These are phyloP conservation scores for Acheta domesticus DNA, from an alignment of 2,888 invertebrate species.

Conservation along the genomic window DNA sequence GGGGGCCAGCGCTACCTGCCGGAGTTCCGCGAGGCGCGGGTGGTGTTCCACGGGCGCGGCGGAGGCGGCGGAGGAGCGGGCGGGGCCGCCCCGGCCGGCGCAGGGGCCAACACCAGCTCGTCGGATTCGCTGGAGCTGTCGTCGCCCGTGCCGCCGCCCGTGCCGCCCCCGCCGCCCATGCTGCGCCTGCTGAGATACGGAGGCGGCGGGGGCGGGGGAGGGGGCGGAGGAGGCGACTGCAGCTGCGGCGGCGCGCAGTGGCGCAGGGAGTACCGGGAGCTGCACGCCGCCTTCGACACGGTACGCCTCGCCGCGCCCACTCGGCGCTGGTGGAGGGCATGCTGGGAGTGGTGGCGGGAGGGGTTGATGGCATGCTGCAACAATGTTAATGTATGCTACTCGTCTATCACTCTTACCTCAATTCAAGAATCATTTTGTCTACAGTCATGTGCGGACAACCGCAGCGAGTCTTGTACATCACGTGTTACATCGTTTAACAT, in stretches of 20 bases:
- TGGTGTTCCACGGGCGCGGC: constrained; percentile 23
- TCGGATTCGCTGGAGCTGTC: constrained; percentile 47
- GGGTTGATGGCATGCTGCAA: too few species aligned
- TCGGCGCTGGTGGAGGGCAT: too few species aligned
- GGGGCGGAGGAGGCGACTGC: constrained; percentile 33
- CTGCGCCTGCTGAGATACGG: constrained; percentile 41
- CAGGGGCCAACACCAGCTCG: constrained; percentile 39
- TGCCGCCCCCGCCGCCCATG: constrained; percentile 50
- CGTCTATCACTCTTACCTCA: too few species aligned
- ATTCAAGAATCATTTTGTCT: not conserved
- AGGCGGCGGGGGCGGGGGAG: constrained; percentile 30
- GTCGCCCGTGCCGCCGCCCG: constrained; percentile 49
- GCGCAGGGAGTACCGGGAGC: constrained; percentile 32
- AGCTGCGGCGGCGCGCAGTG: constrained; percentile 35
- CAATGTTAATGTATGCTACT: too few species aligned
- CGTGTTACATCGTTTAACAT: too few species aligned
- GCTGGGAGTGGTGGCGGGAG: too few species aligned
- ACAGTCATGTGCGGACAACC: too few species aligned
- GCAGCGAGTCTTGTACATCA: too few species aligned
- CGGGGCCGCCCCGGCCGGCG: constrained; percentile 30
- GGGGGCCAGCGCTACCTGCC: constrained; percentile 30
- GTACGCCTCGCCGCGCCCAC: not conserved
- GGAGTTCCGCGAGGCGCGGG: constrained; percentile 25
- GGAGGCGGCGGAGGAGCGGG: constrained; percentile 11
- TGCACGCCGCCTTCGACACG: constrained; percentile 31